These are phyloP conservation scores for Sesia bembeciformis DNA, from an alignment of 2,888 invertebrate genomes.

Conservation along the genomic window DNA sequence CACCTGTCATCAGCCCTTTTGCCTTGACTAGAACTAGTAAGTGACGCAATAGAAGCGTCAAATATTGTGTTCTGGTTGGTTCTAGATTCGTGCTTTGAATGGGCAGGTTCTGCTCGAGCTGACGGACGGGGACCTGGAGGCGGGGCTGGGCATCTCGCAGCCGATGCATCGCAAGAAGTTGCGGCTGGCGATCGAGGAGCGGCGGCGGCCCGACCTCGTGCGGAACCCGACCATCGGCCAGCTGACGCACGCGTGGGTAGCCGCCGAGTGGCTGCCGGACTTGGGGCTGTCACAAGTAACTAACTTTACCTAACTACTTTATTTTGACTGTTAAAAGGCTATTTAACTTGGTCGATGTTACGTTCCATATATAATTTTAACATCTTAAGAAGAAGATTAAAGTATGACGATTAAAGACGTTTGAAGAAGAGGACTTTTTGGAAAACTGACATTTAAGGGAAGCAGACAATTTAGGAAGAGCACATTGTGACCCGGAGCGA, in stretches of 20 bases:
- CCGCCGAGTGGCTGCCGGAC: conserved; percentile 94
- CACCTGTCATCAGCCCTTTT: too few relatives aligned
- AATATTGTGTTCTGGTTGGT: conserved; percentile 76
- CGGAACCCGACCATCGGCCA: conserved; percentile 91
- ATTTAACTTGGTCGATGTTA: too few relatives aligned
- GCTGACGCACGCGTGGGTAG: conserved; percentile 94
- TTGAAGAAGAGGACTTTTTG: too few relatives aligned
- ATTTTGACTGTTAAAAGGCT: too few relatives aligned
- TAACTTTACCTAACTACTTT: too few relatives aligned
- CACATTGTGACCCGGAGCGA: too few relatives aligned
- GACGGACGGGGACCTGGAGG: conserved; percentile 92
- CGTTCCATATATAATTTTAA: too few relatives aligned
- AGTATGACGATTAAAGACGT: too few relatives aligned
- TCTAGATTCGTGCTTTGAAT: conserved; percentile 80
- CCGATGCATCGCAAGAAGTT: conserved; percentile 95
- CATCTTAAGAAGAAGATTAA: too few relatives aligned
- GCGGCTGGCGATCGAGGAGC: conserved; percentile 93
- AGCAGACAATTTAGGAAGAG: too few relatives aligned
- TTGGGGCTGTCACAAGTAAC: conserved; percentile 86
- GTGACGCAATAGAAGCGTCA: conserved; percentile 69
- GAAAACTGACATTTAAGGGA: too few relatives aligned
- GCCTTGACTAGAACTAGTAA: conserved; percentile 1
- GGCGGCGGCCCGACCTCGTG: conserved; percentile 88
- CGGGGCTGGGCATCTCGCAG: conserved; percentile 91
- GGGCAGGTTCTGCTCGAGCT: conserved; percentile 91